A percentile compares a stretch with the other conserved stretches of the same genome.
phyloP scores from a whole-genome alignment of 2,888 invertebrate genomes.

The Eurois occulta region DNA sequence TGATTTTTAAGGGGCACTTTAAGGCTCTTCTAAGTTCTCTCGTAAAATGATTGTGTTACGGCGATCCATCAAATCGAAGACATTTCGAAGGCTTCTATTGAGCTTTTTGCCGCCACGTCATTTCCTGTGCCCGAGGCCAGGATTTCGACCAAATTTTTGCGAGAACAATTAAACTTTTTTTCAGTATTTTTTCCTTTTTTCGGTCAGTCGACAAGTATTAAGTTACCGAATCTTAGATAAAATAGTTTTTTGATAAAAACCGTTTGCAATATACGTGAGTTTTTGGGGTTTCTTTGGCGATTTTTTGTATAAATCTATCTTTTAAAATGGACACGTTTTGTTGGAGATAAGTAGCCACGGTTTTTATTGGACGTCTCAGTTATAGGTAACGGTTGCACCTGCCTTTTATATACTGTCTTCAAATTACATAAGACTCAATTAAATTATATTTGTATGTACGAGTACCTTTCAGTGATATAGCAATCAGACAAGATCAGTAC shows the following conservation, averaged over 20 bases:
- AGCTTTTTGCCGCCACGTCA: constrained; percentile 84
- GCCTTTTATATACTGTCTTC: constrained; percentile 44
- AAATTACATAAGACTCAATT: constrained; percentile 16
- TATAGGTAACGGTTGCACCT: constrained; percentile 67
- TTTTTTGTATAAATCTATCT: constrained; percentile 69
- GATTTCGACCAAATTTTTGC: constrained; percentile 85
- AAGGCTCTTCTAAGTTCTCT: constrained; percentile 82
- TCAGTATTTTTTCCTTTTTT: constrained; percentile 76
- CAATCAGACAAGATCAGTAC: not conserved
- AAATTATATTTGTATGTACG: not conserved
- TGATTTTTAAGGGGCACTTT: constrained; percentile 89
- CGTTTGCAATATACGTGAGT: constrained; percentile 72
- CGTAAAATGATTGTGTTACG: constrained; percentile 88
- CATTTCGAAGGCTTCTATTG: constrained; percentile 85
- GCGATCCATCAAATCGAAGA: constrained; percentile 88
- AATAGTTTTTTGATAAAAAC: constrained; percentile 78
- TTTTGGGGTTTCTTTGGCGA: constrained; percentile 73
- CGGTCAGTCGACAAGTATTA: constrained; percentile 86
- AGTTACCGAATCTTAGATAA: constrained; percentile 81
- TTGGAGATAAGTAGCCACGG: constrained; percentile 75
- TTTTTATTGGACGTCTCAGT: constrained; percentile 65
- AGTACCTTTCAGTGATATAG: not conserved
- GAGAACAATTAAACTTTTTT: constrained; percentile 87
- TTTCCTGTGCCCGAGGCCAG: constrained; percentile 87
- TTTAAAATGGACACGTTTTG: constrained; percentile 73